Base-by-base conservation (phyloP, 2,888 invertebrate species). In the Mythimna ferrago region DNA sequence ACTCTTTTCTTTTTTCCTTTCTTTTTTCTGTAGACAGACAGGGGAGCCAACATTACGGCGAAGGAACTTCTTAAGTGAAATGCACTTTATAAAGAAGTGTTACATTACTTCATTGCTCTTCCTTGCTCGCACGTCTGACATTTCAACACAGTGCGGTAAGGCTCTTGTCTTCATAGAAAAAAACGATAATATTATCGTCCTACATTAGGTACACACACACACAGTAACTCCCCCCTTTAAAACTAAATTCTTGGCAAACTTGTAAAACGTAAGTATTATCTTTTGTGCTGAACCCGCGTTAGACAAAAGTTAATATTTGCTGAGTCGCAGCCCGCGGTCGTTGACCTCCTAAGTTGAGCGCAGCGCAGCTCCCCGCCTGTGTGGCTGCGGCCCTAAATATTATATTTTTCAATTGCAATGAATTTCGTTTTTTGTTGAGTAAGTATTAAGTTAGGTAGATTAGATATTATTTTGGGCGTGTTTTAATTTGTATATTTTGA, bases 241-340 rank as follows among this genome's bases (percentile, higher is more conserved):
- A 66, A 65, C 21, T 62, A 53, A 58, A 73, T 58, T 73, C 64
- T 82, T 54, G 19, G 61, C 41, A 70, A 73, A 79, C 70, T 66
- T 61, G 54, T 58, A 65, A 62, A 71, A 67, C 58, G 11, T 51
- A 41, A 51, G 26, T 53, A 62, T 70, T 65, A 67, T 57, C 53
- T 84, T 83, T 80, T 75, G 44, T 84, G 68, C 84, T 63, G 81
- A 81, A 76, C 84, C 84, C 72, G 32, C 2, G 61, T 26, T 41
- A 68, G 51, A 80, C 58, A 41, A 74, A 63, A 70, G 83, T 69
- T 83, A 75, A 83, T 71, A 81, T 84, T 84, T 66, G 77, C 66
- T 44, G 58, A 35, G 66, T 65, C 58, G 51, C 64, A 19, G 66
- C 19, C 21, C 53, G 68, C 60, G 56, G 68, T 76, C 84, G 53